phyloP scores from a whole-genome alignment of 1,140 invertebrate species.

The Elysia chlorotica region DNA sequence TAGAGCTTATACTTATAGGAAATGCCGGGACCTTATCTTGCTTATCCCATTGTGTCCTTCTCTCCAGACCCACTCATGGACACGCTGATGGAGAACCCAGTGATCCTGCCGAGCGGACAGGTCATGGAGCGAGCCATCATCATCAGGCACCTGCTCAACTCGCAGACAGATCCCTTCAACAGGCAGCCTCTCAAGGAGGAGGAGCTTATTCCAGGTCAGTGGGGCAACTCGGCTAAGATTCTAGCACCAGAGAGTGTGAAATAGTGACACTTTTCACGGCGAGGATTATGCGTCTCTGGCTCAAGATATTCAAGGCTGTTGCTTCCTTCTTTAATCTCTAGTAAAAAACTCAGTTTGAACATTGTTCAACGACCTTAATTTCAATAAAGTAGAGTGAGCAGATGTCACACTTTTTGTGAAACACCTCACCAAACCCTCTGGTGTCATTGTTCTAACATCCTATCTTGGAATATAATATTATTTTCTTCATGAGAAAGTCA shows the following conservation, averaged over 20 bases:
- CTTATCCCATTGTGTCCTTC: no score
- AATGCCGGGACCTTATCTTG: no score
- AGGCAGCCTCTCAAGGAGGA: constrained; percentile 89
- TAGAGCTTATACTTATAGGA: no score
- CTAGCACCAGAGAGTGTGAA: neutral
- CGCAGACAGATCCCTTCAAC: constrained; percentile 96
- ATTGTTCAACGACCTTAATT: neutral
- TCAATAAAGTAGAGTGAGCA: no score
- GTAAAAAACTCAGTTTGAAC: constrained; percentile 62
- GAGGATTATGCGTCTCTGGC: neutral
- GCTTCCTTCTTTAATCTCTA: neutral
- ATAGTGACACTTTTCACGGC: no score
- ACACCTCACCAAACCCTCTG: no score
- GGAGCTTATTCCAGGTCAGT: constrained; percentile 77
- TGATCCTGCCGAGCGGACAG: constrained; percentile 89
- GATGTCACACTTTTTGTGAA: no score
- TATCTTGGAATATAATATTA: no score
- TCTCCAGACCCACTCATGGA: constrained; percentile 91
- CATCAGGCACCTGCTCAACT: constrained; percentile 89
- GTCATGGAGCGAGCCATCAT: constrained; percentile 96
- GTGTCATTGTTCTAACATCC: no score
- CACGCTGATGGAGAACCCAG: constrained; percentile 95
- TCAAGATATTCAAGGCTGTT: neutral
- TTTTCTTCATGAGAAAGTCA: no score
- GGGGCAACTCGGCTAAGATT: neutral